Conservation (phyloP, 2,797 vertebrate genomes). For the Coregonus ussuriensis region DNA sequence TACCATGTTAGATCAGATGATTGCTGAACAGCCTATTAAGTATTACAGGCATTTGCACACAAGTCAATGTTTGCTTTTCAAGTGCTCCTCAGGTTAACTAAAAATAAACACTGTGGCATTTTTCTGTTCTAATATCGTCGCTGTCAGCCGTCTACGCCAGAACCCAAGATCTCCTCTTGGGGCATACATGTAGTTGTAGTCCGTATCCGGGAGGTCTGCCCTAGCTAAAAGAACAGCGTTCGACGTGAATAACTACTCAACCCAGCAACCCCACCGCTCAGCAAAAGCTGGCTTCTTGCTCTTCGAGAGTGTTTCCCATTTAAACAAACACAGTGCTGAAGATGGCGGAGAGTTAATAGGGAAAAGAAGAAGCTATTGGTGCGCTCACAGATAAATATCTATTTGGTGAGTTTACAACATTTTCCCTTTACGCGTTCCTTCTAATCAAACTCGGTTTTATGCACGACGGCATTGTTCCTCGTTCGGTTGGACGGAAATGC, state of each 20-base stretch:
- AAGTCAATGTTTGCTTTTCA: constrained; percentile 32
- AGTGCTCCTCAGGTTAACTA: constrained; percentile 37
- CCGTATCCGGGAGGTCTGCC: constrained; percentile 47
- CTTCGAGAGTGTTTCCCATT: constrained; percentile 86
- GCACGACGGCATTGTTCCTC: constrained; percentile 41
- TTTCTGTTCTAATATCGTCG: constrained; percentile 38
- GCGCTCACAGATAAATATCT: constrained; percentile 64
- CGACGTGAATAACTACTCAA: constrained; percentile 61
- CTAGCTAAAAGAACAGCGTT: neutral
- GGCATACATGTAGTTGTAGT: constrained; percentile 72
- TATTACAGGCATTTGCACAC: neutral
- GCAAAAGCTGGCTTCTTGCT: constrained; percentile 77
- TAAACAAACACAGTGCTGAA: constrained; percentile 88
- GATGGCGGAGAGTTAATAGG: constrained; percentile 87
- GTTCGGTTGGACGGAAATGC: constrained; percentile 38
- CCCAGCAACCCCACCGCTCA: constrained; percentile 74
- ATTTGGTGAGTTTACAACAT: constrained; percentile 69
- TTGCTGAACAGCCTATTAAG: no score
- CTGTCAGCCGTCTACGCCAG: constrained; percentile 64
- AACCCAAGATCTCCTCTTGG: constrained; percentile 28
- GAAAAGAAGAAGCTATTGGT: constrained; percentile 75
- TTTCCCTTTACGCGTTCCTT: neutral
- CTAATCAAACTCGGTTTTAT: constrained; percentile 40
- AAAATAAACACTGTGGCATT: constrained; percentile 50
- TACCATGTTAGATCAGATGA: neutral